Conservation (phyloP, 2,797 vertebrate species). For the Karalla daura region DNA sequence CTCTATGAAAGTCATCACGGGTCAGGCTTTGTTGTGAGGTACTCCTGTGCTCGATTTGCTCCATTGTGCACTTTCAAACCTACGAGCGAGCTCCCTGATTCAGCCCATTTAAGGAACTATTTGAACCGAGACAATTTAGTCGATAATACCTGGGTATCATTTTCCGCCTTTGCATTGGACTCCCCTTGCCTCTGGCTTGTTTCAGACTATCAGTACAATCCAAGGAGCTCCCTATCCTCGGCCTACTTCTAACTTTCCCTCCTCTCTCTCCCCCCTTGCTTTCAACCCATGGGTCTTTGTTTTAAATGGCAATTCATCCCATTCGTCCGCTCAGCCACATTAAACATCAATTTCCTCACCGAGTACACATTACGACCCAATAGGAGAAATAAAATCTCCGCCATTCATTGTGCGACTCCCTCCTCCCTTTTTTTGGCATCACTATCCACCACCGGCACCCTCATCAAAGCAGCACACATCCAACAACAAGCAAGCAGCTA, state of each 20-base stretch:
- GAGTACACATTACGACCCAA: conserved; percentile 83
- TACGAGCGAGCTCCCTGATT: conserved; percentile 55
- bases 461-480: conserved; percentile 78
- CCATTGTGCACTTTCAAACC: conserved; percentile 62
- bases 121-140: conserved; percentile 68
- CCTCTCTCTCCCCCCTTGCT: conserved; percentile 45
- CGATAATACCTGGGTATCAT: conserved; percentile 67
- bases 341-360: conserved; percentile 84
- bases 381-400: conserved; percentile 81
- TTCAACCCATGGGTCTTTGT: conserved; percentile 76
- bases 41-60: conserved; percentile 56
- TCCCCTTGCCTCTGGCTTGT: conserved; percentile 78
- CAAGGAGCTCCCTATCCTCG: conserved; percentile 69
- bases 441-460: conserved; percentile 70
- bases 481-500: conserved; percentile 76
- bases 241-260: conserved; percentile 68
- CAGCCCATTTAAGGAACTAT: conserved; percentile 66
- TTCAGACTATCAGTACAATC: conserved; percentile 69
- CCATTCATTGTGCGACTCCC: conserved; percentile 76
- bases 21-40: conserved; percentile 66
- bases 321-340: conserved; percentile 77
- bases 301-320: conserved; percentile 84
- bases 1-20: conserved; percentile 51
- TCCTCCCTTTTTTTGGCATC: conserved; percentile 59
- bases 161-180: conserved; percentile 68